A percentile compares a stretch with the other conserved stretches of the same genome.
These are phyloP conservation scores for Caenorhabditis tropicalis DNA, from an alignment of 1,140 invertebrate species.

Conservation along the genomic window DNA sequence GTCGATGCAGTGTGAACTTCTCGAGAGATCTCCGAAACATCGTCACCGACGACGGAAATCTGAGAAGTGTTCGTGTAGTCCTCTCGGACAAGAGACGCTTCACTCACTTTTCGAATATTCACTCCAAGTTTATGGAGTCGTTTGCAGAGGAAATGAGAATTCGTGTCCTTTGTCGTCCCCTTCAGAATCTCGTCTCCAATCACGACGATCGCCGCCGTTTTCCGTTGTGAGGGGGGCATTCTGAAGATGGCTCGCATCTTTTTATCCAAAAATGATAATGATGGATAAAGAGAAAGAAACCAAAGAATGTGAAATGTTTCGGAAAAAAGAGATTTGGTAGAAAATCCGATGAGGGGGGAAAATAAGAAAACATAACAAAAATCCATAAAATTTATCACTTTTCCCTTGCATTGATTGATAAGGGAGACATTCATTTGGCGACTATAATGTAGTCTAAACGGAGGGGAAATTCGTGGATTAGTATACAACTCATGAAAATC, in stretches of 20 bases:
- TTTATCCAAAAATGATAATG: not conserved
- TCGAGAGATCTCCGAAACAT: constrained; percentile 78
- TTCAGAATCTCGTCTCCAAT: constrained; percentile 88
- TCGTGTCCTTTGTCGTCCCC: constrained; percentile 81
- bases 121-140: constrained; percentile 78
- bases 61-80: constrained; percentile 72
- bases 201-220: constrained; percentile 72
- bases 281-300: not conserved
- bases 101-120: constrained; percentile 73
- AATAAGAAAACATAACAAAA: not conserved
- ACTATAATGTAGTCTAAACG: not conserved
- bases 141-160: constrained; percentile 79
- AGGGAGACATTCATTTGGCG: not conserved
- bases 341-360: not conserved
- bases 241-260: constrained; percentile 22
- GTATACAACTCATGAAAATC: not conserved
- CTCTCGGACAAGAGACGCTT: too few species aligned
- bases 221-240: constrained; percentile 28
- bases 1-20: constrained; percentile 79
- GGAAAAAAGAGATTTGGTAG: not conserved
- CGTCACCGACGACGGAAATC: constrained; percentile 80
- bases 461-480: not conserved
- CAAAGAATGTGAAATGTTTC: not conserved
- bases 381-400: constrained; percentile 1
- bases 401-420: constrained; percentile 1